Evolutionary conservation across 2,113 vertebrate genomes (phyloP).

Genomic region (Scatophagus argus): DNA sequence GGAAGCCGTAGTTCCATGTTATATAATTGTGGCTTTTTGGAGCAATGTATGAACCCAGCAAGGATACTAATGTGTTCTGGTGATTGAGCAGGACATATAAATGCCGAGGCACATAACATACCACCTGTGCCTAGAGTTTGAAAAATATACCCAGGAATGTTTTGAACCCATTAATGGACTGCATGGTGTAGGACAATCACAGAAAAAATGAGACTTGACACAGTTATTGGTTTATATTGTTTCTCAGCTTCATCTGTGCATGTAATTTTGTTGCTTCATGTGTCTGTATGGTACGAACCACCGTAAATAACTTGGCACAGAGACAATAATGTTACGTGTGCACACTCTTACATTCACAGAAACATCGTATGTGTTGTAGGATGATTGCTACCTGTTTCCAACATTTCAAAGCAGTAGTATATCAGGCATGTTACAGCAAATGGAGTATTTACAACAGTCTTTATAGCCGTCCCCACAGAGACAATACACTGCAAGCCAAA

Average conservation of each 20-base stretch:
- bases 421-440: slow-evolving; percentile 44
- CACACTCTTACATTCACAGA: slow-evolving; percentile 1
- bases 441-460: slow-evolving; percentile 42
- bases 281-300: slow-evolving; percentile 1
- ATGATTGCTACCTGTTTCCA: slow-evolving; percentile 54
- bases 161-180: slow-evolving; percentile 62
- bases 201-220: slow-evolving; percentile 20
- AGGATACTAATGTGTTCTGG: neutral
- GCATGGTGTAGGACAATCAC: slow-evolving; percentile 25
- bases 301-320: slow-evolving; percentile 15
- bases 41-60: slow-evolving; percentile 13
- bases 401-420: slow-evolving; percentile 40
- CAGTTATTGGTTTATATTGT: slow-evolving; percentile 16
- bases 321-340: slow-evolving; percentile 1
- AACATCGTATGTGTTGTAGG: slow-evolving; percentile 27
- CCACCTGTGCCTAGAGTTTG: slow-evolving; percentile 28
- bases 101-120: slow-evolving; percentile 14
- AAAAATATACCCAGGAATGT: slow-evolving; percentile 58
- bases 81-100: slow-evolving; percentile 51
- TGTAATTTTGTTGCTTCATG: neutral
- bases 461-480: slow-evolving; percentile 39
- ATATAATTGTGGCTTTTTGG: too few species aligned
- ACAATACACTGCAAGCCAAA: slow-evolving; percentile 48
- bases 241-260: slow-evolving; percentile 2
- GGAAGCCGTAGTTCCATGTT: too few species aligned